Base-by-base conservation (phyloP, 2,888 invertebrate genomes). In the Crematogaster levior region DNA sequence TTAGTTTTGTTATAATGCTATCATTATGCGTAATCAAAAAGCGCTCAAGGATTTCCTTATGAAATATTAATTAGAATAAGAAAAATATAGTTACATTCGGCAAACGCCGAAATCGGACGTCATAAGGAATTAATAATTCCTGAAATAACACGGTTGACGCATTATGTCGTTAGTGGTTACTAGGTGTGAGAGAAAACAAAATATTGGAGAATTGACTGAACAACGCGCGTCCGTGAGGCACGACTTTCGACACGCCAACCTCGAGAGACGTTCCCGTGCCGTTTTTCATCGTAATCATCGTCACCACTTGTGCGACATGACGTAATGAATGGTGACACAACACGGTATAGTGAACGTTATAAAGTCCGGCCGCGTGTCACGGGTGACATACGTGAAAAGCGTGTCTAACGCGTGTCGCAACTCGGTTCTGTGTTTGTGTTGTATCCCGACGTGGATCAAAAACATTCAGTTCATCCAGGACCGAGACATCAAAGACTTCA, bases 281-380 rank as follows among this genome's bases (percentile, higher is more conserved):
- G 56, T 79, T 79, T 79, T 79, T 68, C 77, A 66, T 68, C 66
- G 77, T 79, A 79, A 79, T 79, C 77, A 79, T 79, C 77, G 68
- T 79, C 66, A 79, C 68, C 77, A 66, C 66, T 79, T 79, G 77
- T 34, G 77, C 68, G 68, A 79, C 77, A 68, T 68, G 77, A 68
- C 77, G 24, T 79, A 79, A 79, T 68, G 68, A 56, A 79, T 79
- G 77, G 68, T 68, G 77, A 79, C 77, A 68, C 68, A 43, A 43
- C 56, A 56, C 30, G 34, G 24, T 53, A 34, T 77, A 77, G 21
- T 56, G 66, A 48, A 77, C 68, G 77, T 79, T 79, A 79, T 79
- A 79, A 79, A 79, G 77, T 79, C 77, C 34, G 56, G 75, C 27
- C 68, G 77, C 77, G 66, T 43, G 66, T 77, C 66, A 77, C 24